Conservation (phyloP, 2,888 invertebrate genomes). For the Cacoxenus indagator region DNA sequence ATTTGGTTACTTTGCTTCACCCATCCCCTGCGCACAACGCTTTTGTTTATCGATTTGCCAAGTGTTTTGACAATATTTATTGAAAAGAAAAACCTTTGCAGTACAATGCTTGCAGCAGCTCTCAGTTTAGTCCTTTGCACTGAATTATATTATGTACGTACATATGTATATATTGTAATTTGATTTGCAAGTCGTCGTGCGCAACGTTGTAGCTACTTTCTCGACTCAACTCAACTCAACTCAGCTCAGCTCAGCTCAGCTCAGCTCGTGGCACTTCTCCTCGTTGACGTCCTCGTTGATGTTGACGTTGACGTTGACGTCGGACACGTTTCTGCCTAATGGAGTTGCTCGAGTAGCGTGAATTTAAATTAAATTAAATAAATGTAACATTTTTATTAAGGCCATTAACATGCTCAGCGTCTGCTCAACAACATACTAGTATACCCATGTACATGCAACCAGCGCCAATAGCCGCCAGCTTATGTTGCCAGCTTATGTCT, state of each 20-base stretch:
- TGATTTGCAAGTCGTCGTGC: slow-evolving; percentile 49
- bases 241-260: background rate
- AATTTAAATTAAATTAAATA: slow-evolving; percentile 68
- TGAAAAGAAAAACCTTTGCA: slow-evolving; percentile 33
- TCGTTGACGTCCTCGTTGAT: background rate
- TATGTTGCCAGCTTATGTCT: background rate
- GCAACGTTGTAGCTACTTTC: background rate
- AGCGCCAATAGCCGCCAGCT: background rate
- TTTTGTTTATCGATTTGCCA: slow-evolving; percentile 64
- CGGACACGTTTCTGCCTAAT: slow-evolving; percentile 69
- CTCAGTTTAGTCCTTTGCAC: slow-evolving; percentile 17
- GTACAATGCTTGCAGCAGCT: slow-evolving; percentile 32
- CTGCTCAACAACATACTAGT: background rate
- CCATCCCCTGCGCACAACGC: slow-evolving; percentile 14
- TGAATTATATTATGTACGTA: background rate
- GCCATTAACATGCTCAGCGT: slow-evolving; percentile 45
- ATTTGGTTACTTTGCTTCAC: background rate
- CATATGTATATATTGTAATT: slow-evolving; percentile 45
- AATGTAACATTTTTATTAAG: slow-evolving; percentile 64
- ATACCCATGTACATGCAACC: background rate
- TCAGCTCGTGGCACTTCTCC: background rate
- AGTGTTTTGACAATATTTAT: slow-evolving; percentile 69
- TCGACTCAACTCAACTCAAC: background rate
- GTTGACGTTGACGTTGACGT: slow-evolving; percentile 26
- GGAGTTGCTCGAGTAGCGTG: slow-evolving; percentile 69